phyloP scores from a whole-genome alignment of 2,797 vertebrate species.

The Halcyon chelicuti region DNA sequence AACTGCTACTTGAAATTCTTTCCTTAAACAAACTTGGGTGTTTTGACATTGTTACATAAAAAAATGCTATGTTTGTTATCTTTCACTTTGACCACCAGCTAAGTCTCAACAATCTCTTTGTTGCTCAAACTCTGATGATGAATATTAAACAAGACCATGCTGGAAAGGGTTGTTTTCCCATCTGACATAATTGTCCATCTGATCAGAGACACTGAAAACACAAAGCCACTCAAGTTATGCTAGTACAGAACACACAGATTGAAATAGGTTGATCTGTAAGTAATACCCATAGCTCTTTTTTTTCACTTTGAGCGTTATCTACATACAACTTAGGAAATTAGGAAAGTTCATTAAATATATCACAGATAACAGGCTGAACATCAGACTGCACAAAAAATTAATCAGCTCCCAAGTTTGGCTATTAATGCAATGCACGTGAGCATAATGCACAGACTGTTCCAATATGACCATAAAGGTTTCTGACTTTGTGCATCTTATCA shows the following conservation, averaged over 20 bases:
- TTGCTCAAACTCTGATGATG: not conserved
- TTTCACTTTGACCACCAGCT: not conserved
- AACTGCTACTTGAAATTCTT: not conserved
- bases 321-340: not conserved
- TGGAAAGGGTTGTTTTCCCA: not conserved
- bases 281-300: not conserved
- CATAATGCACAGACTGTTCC: not conserved
- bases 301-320: not conserved
- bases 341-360: not conserved
- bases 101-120: slow-evolving; percentile 13
- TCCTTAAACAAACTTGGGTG: not conserved
- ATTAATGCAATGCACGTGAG: rapidly evolving
- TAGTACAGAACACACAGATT: not conserved
- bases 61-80: not conserved
- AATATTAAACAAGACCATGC: slow-evolving; percentile 11
- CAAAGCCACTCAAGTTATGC: not conserved
- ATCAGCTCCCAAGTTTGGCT: not conserved
- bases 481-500: not conserved
- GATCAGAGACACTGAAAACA: not conserved
- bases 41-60: not conserved
- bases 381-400: not conserved
- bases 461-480: not conserved
- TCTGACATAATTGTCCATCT: slow-evolving; percentile 38
- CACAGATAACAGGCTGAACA: not conserved
- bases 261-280: not conserved